These are phyloP conservation scores for Sapajus apella DNA, from an alignment of 2,113 vertebrate genomes.

Conservation along the genomic window DNA sequence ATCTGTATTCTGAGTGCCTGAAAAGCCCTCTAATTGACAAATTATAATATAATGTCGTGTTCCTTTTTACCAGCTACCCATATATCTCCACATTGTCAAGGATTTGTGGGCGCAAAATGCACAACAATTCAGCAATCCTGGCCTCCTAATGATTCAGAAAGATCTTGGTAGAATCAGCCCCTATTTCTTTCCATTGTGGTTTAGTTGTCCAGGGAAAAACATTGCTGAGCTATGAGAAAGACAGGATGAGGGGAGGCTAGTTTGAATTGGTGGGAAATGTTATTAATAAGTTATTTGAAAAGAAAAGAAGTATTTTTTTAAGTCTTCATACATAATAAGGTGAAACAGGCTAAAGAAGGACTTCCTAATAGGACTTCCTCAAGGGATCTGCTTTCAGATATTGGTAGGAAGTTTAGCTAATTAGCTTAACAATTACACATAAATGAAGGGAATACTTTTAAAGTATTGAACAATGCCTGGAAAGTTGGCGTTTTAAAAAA, in stretches of 20 bases:
- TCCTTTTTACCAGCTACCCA: neutral
- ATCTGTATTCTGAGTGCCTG: slow-evolving; percentile 1
- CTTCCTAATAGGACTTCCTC: slow-evolving; percentile 12
- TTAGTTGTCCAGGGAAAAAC: neutral
- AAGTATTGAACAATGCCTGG: slow-evolving; percentile 8
- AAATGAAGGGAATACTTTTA: neutral
- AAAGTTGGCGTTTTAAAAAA: slow-evolving; percentile 31
- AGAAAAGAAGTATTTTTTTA: neutral
- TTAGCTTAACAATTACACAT: slow-evolving; percentile 22
- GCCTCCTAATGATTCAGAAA: neutral
- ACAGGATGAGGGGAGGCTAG: neutral
- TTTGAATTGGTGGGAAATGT: neutral
- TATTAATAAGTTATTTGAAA: slow-evolving; percentile 39
- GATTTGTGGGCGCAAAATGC: neutral
- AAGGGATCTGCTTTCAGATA: slow-evolving; percentile 17
- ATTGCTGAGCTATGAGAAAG: slow-evolving; percentile 5
- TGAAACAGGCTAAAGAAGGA: neutral
- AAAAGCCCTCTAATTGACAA: neutral
- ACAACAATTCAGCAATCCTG: neutral
- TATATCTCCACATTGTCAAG: neutral
- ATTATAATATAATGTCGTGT: neutral
- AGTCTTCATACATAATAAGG: neutral
- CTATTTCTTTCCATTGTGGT: neutral
- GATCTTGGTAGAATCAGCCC: neutral
- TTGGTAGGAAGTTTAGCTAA: slow-evolving; percentile 31